A percentile compares a stretch with the other conserved stretches of the same genome.
phyloP scores from a whole-genome alignment of 1,140 invertebrate species.

The Proales similis region DNA sequence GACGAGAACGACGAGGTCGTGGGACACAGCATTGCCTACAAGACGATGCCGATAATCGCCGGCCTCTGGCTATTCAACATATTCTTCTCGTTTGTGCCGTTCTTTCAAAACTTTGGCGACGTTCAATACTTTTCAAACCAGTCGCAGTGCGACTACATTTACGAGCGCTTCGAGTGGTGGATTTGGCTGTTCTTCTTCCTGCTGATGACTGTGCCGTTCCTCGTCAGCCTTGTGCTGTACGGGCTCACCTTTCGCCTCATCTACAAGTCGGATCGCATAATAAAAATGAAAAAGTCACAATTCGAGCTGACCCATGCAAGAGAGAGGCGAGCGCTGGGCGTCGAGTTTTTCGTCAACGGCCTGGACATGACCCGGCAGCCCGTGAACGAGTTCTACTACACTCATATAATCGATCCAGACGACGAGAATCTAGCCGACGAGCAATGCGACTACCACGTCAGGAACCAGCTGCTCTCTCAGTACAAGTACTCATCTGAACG shows the following conservation, averaged over 20 bases:
- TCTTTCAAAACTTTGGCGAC: constrained; percentile 22
- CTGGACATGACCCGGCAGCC: constrained; percentile 12
- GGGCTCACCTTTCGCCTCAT: constrained; percentile 7
- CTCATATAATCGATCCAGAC: constrained; percentile 11
- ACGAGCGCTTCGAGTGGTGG: constrained; percentile 32
- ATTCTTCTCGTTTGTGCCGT: constrained; percentile 27
- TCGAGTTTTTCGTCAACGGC: no score
- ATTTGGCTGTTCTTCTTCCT: constrained; percentile 26
- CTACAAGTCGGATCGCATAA: neutral
- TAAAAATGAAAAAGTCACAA: neutral
- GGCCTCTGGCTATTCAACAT: constrained; percentile 13
- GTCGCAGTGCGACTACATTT: constrained; percentile 33
- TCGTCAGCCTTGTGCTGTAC: constrained; percentile 4
- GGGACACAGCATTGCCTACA: neutral
- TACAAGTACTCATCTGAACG: constrained; percentile 10
- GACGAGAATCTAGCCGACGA: no score
- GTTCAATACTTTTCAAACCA: constrained; percentile 31
- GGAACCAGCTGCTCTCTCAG: constrained; percentile 29
- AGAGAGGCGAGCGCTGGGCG: no score
- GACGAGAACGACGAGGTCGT: constrained; percentile 14
- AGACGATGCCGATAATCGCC: constrained; percentile 10
- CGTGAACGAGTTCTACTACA: constrained; percentile 7
- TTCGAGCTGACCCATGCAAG: neutral
- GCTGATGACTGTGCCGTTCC: constrained; percentile 15
- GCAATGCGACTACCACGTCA: constrained; percentile 22